Conservation (phyloP, 1,140 invertebrate genomes). For the Drosophila burlai region DNA sequence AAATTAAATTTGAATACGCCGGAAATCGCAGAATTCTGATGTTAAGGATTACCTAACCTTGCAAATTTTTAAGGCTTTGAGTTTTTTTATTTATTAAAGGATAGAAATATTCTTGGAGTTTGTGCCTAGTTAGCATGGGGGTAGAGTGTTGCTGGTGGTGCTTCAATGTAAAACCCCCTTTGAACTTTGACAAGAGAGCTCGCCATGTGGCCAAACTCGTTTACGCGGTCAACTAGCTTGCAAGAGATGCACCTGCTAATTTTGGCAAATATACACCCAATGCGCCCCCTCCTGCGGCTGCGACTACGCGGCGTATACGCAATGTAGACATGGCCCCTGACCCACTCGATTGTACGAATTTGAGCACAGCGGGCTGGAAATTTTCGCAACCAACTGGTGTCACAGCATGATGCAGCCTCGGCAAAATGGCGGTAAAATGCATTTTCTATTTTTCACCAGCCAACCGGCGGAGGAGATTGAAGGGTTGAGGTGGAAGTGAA, state of each 20-base stretch:
- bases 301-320: constrained; percentile 59
- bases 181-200: not conserved
- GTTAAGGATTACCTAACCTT: not conserved
- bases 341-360: constrained; percentile 30
- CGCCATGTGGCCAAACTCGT: constrained; percentile 7
- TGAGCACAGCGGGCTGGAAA: constrained; percentile 30
- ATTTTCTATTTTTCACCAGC: constrained; percentile 50
- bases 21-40: not conserved
- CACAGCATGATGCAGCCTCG: constrained; percentile 15
- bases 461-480: not conserved
- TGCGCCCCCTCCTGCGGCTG: not conserved
- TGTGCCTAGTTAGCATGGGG: not conserved
- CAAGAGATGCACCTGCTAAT: constrained; percentile 37
- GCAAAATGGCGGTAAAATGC: constrained; percentile 37
- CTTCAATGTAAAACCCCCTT: no score
- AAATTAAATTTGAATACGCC: constrained; percentile 27
- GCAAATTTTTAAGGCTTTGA: not conserved
- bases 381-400: constrained; percentile 30
- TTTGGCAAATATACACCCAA: constrained; percentile 39
- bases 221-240: constrained; percentile 1
- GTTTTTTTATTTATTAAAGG: not conserved
- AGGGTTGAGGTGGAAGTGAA: constrained; percentile 17
- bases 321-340: constrained; percentile 31
- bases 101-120: not conserved
- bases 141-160: not conserved